Conservation (phyloP, 2,888 invertebrate species). For the Xestia xanthographa region DNA sequence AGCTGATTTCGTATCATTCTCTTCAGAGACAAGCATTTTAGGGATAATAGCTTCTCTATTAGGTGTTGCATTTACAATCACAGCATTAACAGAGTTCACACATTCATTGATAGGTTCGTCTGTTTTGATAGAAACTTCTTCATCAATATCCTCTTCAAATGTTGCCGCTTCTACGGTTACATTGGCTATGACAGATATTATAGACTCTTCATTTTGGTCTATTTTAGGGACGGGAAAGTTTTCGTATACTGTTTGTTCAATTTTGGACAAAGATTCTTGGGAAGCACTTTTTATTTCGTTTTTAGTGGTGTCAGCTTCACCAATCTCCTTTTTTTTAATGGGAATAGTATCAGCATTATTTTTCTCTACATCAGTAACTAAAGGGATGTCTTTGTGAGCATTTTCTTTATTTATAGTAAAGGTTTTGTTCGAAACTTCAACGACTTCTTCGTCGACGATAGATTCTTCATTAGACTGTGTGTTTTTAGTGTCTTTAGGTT, state of each 20-base stretch:
- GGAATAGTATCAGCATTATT: conserved; percentile 16
- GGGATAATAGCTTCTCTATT: conserved; percentile 6
- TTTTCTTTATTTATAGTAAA: conserved; percentile 10
- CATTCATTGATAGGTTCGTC: conserved; percentile 16
- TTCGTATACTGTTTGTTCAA: conserved; percentile 30
- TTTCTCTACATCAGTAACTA: conserved; percentile 21
- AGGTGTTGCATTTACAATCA: conserved; percentile 10
- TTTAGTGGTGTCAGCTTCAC: conserved; percentile 2
- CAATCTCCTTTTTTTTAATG: conserved; percentile 20
- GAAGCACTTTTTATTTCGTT: conserved; percentile 6
- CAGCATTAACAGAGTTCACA: not conserved
- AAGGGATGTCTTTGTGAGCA: conserved; percentile 14
- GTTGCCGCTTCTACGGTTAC: conserved; percentile 27
- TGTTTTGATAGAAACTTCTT: conserved; percentile 1
- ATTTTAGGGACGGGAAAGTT: conserved; percentile 2
- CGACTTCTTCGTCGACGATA: not conserved
- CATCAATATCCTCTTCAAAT: conserved; percentile 32
- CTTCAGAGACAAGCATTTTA: conserved; percentile 32
- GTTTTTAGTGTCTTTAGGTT: conserved; percentile 19
- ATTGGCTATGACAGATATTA: conserved; percentile 44
- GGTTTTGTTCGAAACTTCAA: conserved; percentile 2
- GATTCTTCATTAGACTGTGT: not conserved
- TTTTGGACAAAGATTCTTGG: conserved; percentile 31
- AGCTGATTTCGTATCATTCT: conserved; percentile 51
- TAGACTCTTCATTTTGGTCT: conserved; percentile 30